Evolutionary conservation across 2,113 vertebrate species (phyloP), one percentile per base, ranked within the genome.

Genomic region (Anhinga anhinga): DNA sequence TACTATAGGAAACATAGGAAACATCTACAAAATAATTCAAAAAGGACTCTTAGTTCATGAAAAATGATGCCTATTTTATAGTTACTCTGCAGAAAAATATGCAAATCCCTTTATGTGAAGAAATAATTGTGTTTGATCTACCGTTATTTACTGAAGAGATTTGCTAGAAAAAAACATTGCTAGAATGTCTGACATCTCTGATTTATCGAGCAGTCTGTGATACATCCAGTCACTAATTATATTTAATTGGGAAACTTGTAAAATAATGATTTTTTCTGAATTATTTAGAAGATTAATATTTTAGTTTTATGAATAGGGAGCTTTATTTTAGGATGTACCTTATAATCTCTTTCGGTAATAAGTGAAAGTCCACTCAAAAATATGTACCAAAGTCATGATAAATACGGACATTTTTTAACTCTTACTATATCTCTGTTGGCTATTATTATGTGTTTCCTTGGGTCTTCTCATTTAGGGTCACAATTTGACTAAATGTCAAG

Each of bases 251-350:
- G 71, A 89, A 95, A 72, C 1, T 56, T 53, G 13, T 73, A 73
- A 90, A 91, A 90, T 85, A 83, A 90, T 44, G 5, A 55, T 61
- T 27, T 67, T 95, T 91, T 53, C n/a, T 84, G 38, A 92, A 76
- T 93, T 92, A 95, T 95, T 94, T 88, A 63, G 19, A 17, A 56
- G 45, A 94, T 65, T 58, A 49, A 53, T 76, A 18, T 90, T 96
- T 96, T 63, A 84, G 59, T 71, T 84, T 82, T 85, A 32, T 81
- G 26, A 95, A 73, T 53, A 55, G 10, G 7, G 6, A 65, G 7
- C 47, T 96, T 67, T 95, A 62, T 88, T 86, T 84, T 72, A 84
- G 83, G 17, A 66, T 61, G 4, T 76, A 11, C 3, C 50, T 27
- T 70, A 45, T 56, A 45, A 62, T 56, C 23, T 72, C 25, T 53